Base-by-base conservation (phyloP, 2,797 vertebrate genomes). In the Benthosema pterotum region DNA sequence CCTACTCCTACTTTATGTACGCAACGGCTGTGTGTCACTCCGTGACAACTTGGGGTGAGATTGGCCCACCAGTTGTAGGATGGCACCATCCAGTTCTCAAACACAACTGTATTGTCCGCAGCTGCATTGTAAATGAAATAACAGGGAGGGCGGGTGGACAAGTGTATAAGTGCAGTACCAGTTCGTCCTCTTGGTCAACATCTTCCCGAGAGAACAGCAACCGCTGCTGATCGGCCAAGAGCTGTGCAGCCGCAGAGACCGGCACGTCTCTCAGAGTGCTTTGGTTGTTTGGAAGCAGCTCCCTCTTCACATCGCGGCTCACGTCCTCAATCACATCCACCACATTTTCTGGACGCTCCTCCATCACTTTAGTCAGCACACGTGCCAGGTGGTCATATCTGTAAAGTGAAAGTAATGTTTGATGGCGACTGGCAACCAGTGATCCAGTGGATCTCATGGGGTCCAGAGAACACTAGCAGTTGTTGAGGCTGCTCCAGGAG, bases 341-440 rank as follows among this genome's bases (percentile, higher is more conserved):
- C n/a, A 75, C 89, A 68, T 98, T 85, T 28, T 84, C 46, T 2
- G 96, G 95, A 52, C 80, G 94, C 71, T 98, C 94, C 52, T 97
- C 92, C 90, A 98, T 91, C 72, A 98, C 87, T 80, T 92, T 96
- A 46, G 88, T 85, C 69, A 99, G 82, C 64, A 96, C 1, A 18
- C 77, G 80, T 42, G 92, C 91, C 47, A 99, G 89, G 80, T 99
- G 97, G 72, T 98, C 96, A 13, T 99, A 98, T 50, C 97, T 99
- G 90, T 12, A 69, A 75, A 16, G 55, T 38, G 2, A 38, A 14
- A 11, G 45, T 13, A n/a, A 13, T 46, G 13, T 46, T 54, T 57
- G 51, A 42, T 3, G 28, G 8, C 32, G 5, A 38, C 32, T 38
- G 32, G 50, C 5, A 7, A 28, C 19, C 22, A 11, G 2, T 38